Evolutionary conservation across 2,113 vertebrate genomes (phyloP), one percentile per base, ranked within the genome.

Genomic region (Ornithorhynchus anatinus): DNA sequence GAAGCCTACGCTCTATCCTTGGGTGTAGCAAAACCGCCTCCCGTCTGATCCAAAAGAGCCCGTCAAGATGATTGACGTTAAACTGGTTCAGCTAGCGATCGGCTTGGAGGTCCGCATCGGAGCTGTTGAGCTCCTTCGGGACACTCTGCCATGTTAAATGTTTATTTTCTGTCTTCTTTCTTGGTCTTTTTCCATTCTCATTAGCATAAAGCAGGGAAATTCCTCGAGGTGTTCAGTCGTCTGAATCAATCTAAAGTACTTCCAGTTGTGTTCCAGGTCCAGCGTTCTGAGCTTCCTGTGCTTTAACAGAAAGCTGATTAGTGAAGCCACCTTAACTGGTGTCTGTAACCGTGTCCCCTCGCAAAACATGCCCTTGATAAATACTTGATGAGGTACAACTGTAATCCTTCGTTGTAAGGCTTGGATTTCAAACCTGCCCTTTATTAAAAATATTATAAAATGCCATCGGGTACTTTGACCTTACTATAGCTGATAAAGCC

Each of bases 1-100:
- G n/a, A 38, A 48, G 53, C 22, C 6, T 50, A 38, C 23, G 36
- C 44, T 35, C 15, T 16, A 14, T 47, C 31, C 23, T 12, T 19
- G 13, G 43, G 36, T 23, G 31, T 58, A 70, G 39, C 45, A 8
- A 5, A 11, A 3, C 4, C 39, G 10, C 23, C 48, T 32, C 35
- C n/a, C n/a, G n/a, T n/a, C n/a, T n/a, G 1, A 0, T 7, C 32
- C 10, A 19, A 3, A 5, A 10, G 25, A 17, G 6, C 1, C 2
- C 17, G 19, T 51, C 1, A 4, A 33, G 6, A 0, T 1, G 5
- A 3, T 12, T 7, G 17, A 23, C 1, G 5, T 7, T 12, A n/a
- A 52, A 52, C 15, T 13, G 2, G 25, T 3, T 2, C 4, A 20
- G 22, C 0, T 0, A 37, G 29, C 20, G 38, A 8, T 44, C 25